Base-by-base conservation (phyloP, 2,797 vertebrate species). In the Trachurus trachurus region DNA sequence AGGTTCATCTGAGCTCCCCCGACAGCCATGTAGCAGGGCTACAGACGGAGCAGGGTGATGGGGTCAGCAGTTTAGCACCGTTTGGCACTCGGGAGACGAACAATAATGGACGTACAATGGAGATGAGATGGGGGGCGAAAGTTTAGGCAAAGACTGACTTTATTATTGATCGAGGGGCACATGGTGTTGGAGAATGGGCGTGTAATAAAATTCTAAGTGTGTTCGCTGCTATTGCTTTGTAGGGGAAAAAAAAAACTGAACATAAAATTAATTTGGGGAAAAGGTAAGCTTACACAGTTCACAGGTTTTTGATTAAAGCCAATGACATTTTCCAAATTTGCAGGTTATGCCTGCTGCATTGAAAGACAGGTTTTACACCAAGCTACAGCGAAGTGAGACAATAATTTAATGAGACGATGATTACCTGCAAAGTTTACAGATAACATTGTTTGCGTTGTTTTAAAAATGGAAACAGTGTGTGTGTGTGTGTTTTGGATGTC, bases 61-160 rank as follows among this genome's bases (percentile, higher is more conserved):
- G 72, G 86, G 84, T 90, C 84, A 86, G 84, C 87, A 80, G 68
- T 91, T 89, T 70, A 89, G 65, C 77, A 71, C 59, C 5, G 5
- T 17, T 71, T 39, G 68, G 58, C 63, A 65, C 58, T 26, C 81
- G 2, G 80, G 77, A 87, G 86, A 76, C n/a, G 8, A 42, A 22
- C 50, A 80, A 54, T 84, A 89, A 89, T 69, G 69, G 74, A 75
- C 50, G 37, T 56, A 26, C 71, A 53, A 78, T 81, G 66, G 77
- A 86, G 75, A 85, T 66, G 71, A 85, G 74, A 71, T 42, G 54
- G 26, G 64, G 50, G 71, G 77, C 50, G 49, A 78, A 63, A 68
- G 75, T 82, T 71, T 68, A 72, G 54, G 37, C 50, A 66, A 78
- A 83, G 78, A 22, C 39, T 0, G 59, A 40, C 60, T 86, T 80